phyloP scores from a whole-genome alignment of 2,888 invertebrate genomes.

The Neoaliturus tenellus region DNA sequence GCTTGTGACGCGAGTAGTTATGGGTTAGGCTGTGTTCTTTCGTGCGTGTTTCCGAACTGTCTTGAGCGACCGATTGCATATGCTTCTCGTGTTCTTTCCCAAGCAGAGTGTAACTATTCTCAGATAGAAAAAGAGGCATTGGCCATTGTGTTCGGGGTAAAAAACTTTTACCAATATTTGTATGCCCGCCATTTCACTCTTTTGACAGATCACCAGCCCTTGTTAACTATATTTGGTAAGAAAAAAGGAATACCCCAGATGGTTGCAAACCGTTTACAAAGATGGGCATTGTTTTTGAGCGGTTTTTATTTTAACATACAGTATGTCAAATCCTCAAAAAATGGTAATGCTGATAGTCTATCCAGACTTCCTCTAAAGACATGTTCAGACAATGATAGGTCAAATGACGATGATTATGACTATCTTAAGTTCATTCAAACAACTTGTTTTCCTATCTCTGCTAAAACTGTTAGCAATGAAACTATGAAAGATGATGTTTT shows the following conservation, averaged over 20 bases:
- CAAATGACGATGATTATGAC: neutral
- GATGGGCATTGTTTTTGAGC: constrained; percentile 31
- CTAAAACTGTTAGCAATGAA: neutral
- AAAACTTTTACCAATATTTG: neutral
- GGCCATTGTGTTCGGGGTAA: neutral
- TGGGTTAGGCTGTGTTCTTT: neutral
- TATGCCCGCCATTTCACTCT: neutral
- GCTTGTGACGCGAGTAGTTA: neutral
- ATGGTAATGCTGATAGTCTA: constrained; percentile 33
- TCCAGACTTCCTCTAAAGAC: constrained; percentile 16
- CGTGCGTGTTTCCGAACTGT: neutral
- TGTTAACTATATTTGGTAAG: neutral
- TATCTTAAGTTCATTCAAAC: neutral
- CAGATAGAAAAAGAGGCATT: neutral
- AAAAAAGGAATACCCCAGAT: neutral
- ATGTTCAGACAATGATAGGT: neutral
- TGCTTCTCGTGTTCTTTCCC: neutral
- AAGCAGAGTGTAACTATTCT: neutral
- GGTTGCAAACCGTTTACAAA: neutral
- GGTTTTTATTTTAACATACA: constrained; percentile 42
- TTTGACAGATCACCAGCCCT: neutral
- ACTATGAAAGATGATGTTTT: constrained; percentile 31
- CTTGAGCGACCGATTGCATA: constrained; percentile 8
- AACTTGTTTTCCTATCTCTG: neutral
- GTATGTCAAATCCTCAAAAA: constrained; percentile 23